phyloP scores from a whole-genome alignment of 1,140 invertebrate genomes.

The Cardiocondyla obscurior region DNA sequence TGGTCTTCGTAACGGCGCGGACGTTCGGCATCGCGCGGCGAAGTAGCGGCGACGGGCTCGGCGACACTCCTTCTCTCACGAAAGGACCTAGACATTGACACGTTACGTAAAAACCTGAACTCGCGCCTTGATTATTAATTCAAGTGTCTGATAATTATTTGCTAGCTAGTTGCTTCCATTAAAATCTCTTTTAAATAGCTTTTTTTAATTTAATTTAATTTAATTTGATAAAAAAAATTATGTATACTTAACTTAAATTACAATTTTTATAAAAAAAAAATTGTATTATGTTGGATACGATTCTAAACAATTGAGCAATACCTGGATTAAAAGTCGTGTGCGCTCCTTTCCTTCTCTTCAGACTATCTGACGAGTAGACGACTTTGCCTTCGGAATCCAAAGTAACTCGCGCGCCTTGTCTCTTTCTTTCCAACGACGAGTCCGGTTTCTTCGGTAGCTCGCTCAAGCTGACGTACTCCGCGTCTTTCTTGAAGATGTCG shows the following conservation, averaged over 20 bases:
- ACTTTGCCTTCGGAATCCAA: conserved; percentile 95
- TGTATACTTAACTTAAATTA: background rate
- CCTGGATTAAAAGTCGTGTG: conserved; percentile 94
- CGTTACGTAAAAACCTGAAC: background rate
- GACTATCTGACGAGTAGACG: conserved; percentile 94
- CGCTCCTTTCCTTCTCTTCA: conserved; percentile 91
- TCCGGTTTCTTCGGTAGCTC: conserved; percentile 87
- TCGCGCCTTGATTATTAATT: background rate
- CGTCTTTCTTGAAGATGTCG: conserved; percentile 83
- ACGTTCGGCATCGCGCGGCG: conserved; percentile 79
- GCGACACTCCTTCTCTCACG: conserved; percentile 79
- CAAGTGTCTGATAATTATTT: background rate
- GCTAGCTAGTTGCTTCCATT: background rate
- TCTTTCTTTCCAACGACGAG: conserved; percentile 84
- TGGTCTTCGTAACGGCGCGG: conserved; percentile 77
- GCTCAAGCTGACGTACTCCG: conserved; percentile 92
- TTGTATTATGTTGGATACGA: background rate
- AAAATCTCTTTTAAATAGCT: background rate
- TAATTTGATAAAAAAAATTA: too few species aligned
- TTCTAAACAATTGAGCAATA: conserved; percentile 25
- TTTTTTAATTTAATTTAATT: background rate
- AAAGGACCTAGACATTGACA: conserved; percentile 77
- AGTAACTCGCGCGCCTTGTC: conserved; percentile 91
- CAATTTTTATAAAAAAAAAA: background rate
- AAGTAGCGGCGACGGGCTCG: conserved; percentile 82